A percentile compares a stretch with the other conserved stretches of the same genome.
Conservation (phyloP, 2,113 vertebrate species). For the Reinhardtius hippoglossoides region DNA sequence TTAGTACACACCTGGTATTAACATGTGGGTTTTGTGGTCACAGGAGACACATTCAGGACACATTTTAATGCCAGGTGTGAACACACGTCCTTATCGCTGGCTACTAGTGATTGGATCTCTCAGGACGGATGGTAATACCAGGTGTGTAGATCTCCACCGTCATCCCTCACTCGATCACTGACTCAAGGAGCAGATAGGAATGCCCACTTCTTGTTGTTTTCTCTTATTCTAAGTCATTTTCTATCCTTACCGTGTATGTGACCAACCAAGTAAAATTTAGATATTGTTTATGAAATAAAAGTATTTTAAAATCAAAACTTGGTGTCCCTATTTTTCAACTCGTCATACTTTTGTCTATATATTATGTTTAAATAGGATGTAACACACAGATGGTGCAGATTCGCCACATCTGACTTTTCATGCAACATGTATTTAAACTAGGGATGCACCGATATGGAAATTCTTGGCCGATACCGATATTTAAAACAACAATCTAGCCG, state of each 20-base stretch:
- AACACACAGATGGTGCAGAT: too few relatives aligned
- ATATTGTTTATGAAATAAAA: constrained; percentile 84
- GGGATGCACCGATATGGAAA: too few relatives aligned
- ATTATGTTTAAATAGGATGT: background rate
- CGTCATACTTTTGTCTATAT: background rate
- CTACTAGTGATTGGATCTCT: too few relatives aligned
- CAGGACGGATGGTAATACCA: background rate
- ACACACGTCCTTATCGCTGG: too few relatives aligned
- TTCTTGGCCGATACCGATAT: too few relatives aligned
- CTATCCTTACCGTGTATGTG: constrained; percentile 75
- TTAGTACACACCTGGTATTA: too few relatives aligned
- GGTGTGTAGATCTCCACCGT: background rate
- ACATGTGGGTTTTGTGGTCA: too few relatives aligned
- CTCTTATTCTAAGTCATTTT: constrained; percentile 74
- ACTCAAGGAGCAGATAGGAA: constrained; percentile 52
- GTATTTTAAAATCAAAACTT: constrained; percentile 77
- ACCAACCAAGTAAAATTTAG: constrained; percentile 68
- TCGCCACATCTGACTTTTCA: too few relatives aligned
- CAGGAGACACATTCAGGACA: too few relatives aligned
- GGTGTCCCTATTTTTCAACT: background rate
- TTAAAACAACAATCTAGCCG: too few relatives aligned
- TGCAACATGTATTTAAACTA: too few relatives aligned
- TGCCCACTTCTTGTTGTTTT: constrained; percentile 63
- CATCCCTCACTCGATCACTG: background rate
- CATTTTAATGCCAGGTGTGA: too few relatives aligned